Base-by-base conservation (phyloP, 2,888 invertebrate species). In the Lepidocyrtoides sp. region DNA sequence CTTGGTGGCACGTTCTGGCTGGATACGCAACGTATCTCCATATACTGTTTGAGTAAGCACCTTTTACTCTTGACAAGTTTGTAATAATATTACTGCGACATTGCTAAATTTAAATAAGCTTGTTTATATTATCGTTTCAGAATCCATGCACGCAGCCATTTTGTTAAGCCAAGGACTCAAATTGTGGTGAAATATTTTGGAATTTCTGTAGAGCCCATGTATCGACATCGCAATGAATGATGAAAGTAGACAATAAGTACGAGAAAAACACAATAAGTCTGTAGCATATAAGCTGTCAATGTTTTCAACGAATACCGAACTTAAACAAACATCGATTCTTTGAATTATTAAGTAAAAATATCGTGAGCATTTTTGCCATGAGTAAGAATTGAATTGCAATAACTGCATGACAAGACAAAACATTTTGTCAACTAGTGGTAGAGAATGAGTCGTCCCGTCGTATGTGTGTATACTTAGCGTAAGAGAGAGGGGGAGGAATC, bases 1-100 rank as follows among this genome's bases (percentile, higher is more conserved):
- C 95, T 17, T 95, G 95, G 95, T 96, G 96, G 96, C 96, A 96
- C 92, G 93, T 95, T 36, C 93, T 95, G 20, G 95, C 95, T 57
- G 96, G 95, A 0, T 94, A 95, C 51, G 95, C 95, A 8, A 95
- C 95, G 23, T 95, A 95, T 93, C 92, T 95, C 17, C 94, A 95
- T 51, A 94, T 95, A 14, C 29, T 94, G 20, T 95, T 94, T 66
- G 94, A 93, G 94, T 94, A 91, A 89, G 91, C 36, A 36, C n/a
- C 41, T 17, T 14, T n/a, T 5, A 17, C 17, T 63, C 10, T 8
- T 14, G 1, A 12, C 20, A 10, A 20, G 20, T 23, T 60, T 8
- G 8, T 5, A 60, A 2, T 60, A 48, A 14, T 75, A 44, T 1
- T 48, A 48, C 3, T 48, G 5, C 75, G 20, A 1, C 4, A 26